These are phyloP conservation scores for Zeuzera pyrina DNA, from an alignment of 2,888 invertebrate genomes.

Conservation along the genomic window DNA sequence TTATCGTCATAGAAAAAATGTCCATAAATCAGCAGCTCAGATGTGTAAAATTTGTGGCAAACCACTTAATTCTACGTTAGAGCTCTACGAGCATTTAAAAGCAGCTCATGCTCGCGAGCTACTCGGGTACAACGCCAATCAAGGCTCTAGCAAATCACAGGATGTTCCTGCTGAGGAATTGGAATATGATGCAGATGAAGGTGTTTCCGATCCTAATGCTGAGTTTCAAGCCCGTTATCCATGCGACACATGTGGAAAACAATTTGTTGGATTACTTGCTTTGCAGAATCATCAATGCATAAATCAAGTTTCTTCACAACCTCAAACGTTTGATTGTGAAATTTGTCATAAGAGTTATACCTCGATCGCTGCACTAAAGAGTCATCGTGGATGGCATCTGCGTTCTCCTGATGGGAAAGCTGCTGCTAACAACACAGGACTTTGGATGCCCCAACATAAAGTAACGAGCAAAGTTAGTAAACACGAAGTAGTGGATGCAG, in stretches of 20 bases:
- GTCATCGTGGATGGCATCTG: constrained; percentile 79
- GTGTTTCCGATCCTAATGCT: constrained; percentile 44
- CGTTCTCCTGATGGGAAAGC: constrained; percentile 72
- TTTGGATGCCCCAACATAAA: constrained; percentile 71
- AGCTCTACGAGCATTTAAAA: constrained; percentile 76
- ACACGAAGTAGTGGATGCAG: constrained; percentile 55
- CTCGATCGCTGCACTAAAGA: constrained; percentile 76
- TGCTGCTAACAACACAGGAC: constrained; percentile 62
- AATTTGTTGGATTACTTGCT: constrained; percentile 65
- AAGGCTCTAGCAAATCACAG: constrained; percentile 47
- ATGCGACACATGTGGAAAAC: constrained; percentile 70
- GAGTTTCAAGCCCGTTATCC: constrained; percentile 68
- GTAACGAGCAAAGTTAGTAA: constrained; percentile 67
- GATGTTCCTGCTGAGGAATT: constrained; percentile 41
- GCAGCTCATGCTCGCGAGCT: constrained; percentile 71
- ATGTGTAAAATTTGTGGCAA: constrained; percentile 78
- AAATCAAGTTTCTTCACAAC: constrained; percentile 41
- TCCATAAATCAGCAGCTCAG: constrained; percentile 66
- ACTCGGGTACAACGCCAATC: constrained; percentile 58
- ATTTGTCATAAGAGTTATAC: constrained; percentile 78
- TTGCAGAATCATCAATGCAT: constrained; percentile 71
- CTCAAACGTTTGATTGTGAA: constrained; percentile 73
- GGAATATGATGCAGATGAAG: constrained; percentile 54
- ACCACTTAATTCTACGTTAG: constrained; percentile 74
- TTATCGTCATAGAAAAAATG: constrained; percentile 72